phyloP scores from a whole-genome alignment of 1,140 invertebrate genomes.

The Drosophila setifemur region DNA sequence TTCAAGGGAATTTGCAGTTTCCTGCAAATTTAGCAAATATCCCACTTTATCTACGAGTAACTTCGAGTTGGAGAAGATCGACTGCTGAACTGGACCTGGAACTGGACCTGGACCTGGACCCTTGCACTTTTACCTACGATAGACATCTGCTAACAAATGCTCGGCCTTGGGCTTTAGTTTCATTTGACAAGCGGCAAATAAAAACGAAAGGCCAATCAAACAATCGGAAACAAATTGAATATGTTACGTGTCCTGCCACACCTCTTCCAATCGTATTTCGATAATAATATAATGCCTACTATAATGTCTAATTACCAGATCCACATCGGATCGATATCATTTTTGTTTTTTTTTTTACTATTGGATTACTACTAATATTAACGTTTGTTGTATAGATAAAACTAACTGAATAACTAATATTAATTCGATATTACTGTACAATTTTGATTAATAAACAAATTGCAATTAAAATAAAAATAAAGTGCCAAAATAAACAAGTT shows the following conservation, averaged over 20 bases:
- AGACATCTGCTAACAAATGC: conserved; percentile 8
- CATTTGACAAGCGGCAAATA: conserved; percentile 82
- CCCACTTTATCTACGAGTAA: no score
- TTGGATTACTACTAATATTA: conserved; percentile 48
- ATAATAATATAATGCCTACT: conserved; percentile 29
- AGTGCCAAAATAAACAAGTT: conserved; percentile 68
- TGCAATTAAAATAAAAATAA: conserved; percentile 60
- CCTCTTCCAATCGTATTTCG: conserved; percentile 38
- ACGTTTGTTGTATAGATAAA: conserved; percentile 46
- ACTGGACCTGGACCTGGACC: no score
- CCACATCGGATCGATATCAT: conserved; percentile 25
- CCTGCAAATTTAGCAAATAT: no score
- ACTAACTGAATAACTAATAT: conserved; percentile 51
- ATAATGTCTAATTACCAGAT: conserved; percentile 19
- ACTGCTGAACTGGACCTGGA: no score
- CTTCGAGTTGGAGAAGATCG: no score
- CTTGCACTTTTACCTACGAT: no score
- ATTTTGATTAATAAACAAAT: conserved; percentile 64
- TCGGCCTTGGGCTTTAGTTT: conserved; percentile 72
- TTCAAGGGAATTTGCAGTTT: no score
- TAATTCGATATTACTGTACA: conserved; percentile 55
- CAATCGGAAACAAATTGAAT: no score
- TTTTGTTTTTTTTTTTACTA: conserved; percentile 42
- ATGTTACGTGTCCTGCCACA: conserved; percentile 10
- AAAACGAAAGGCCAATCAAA: conserved; percentile 73